These are phyloP conservation scores for Thysanoteuthis rhombus DNA, from an alignment of 2,888 invertebrate genomes.

Conservation along the genomic window DNA sequence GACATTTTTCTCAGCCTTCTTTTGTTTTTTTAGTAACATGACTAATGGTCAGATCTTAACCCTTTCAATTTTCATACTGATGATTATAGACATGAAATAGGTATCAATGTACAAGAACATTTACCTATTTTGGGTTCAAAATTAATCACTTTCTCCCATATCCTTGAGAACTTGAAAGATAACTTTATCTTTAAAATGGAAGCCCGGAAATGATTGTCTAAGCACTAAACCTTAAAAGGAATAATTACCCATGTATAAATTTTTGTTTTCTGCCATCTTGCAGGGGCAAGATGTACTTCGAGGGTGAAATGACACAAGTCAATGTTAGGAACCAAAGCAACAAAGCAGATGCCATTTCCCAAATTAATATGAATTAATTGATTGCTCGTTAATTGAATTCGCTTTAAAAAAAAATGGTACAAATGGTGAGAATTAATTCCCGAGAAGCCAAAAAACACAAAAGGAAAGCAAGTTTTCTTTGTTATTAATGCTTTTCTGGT, in stretches of 20 bases:
- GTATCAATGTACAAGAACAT: no score
- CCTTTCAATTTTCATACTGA: no score
- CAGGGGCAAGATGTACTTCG: background rate
- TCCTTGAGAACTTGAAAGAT: background rate
- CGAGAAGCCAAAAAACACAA: background rate
- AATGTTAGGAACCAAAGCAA: background rate
- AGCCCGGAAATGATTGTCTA: background rate
- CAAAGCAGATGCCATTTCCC: background rate
- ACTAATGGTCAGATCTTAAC: no score
- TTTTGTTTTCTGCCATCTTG: background rate
- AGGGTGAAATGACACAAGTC: background rate
- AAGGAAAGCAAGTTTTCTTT: background rate
- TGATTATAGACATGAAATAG: no score
- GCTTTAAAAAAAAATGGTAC: background rate
- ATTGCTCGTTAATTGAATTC: background rate
- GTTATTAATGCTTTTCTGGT: background rate
- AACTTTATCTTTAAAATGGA: background rate
- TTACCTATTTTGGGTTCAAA: no score
- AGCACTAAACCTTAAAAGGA: background rate
- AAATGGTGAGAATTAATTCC: background rate
- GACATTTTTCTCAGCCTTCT: no score
- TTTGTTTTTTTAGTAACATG: no score
- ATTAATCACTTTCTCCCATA: no score
- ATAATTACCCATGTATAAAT: background rate
- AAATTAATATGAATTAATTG: background rate